Percentiles rank a stretch among this genome's conserved stretches.
Conservation (phyloP, 2,113 vertebrate species). For the Hippocampus mohnikei region DNA sequence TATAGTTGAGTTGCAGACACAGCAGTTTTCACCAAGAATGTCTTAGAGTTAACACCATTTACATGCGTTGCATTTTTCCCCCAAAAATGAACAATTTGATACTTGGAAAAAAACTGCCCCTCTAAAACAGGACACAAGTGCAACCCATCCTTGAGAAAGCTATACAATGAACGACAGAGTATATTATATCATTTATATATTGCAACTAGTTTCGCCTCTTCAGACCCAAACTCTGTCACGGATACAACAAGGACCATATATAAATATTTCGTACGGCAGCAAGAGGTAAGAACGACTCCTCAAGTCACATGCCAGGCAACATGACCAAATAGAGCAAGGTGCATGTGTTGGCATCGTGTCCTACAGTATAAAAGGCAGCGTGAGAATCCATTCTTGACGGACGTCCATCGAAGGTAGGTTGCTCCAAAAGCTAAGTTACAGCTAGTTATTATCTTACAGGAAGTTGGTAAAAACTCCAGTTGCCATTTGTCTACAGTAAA, state of each 20-base stretch:
- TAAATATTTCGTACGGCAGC: slow-evolving; percentile 32
- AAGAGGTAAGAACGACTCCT: slow-evolving; percentile 22
- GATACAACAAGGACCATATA: slow-evolving; percentile 23
- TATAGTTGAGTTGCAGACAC: neutral
- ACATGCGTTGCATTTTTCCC: neutral
- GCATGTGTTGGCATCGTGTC: slow-evolving; percentile 43
- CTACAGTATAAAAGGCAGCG: slow-evolving; percentile 60
- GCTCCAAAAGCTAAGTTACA: neutral
- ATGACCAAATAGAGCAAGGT: slow-evolving; percentile 69
- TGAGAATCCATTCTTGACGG: slow-evolving; percentile 36
- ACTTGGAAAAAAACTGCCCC: neutral
- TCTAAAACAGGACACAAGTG: neutral
- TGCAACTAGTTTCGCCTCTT: neutral
- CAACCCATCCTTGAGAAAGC: neutral
- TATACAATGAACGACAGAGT: neutral
- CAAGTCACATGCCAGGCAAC: slow-evolving; percentile 37
- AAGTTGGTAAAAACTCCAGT: neutral
- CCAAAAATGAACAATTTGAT: neutral
- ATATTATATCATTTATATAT: neutral
- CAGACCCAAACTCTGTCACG: neutral
- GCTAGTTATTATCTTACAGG: neutral
- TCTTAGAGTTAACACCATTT: neutral
- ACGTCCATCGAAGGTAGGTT: slow-evolving; percentile 64
- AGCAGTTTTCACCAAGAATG: neutral
- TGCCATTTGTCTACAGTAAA: neutral